These are phyloP conservation scores for Chironex yamaguchii DNA, from an alignment of 30 jellyfish, hydroid and myxozoan species.

Conservation along the genomic window DNA sequence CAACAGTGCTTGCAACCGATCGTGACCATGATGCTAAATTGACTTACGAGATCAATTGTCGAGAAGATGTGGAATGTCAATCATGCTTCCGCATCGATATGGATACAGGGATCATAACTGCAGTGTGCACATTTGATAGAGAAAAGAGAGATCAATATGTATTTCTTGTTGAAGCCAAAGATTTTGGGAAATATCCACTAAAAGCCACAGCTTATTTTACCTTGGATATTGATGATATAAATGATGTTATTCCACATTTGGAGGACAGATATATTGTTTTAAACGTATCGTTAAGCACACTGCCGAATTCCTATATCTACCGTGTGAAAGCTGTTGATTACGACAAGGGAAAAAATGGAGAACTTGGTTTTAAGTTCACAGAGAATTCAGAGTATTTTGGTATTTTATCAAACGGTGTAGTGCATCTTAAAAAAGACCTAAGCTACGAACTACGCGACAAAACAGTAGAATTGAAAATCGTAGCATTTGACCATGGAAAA, in stretches of 20 bases:
- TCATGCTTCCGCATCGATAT: slow-evolving; percentile 8
- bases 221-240: slow-evolving; percentile 69
- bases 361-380: slow-evolving; percentile 23
- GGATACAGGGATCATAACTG: slow-evolving; percentile 33
- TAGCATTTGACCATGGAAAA: not conserved
- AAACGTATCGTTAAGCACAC: slow-evolving; percentile 53
- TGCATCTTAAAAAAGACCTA: not conserved
- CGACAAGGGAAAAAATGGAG: slow-evolving; percentile 80
- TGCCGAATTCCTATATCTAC: slow-evolving; percentile 70
- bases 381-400: not conserved
- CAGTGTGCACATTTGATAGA: slow-evolving; percentile 28
- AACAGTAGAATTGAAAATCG: not conserved
- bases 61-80: not conserved
- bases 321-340: slow-evolving; percentile 65
- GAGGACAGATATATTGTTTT: slow-evolving; percentile 5
- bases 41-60: not conserved
- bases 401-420: not conserved
- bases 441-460: not conserved
- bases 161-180: slow-evolving; percentile 31
- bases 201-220: slow-evolving; percentile 62
- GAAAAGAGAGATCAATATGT: slow-evolving; percentile 19
- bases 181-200: not conserved
- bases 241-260: slow-evolving; percentile 83
- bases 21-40: not conserved
- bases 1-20: not conserved